Evolutionary conservation across 2,113 vertebrate species (phyloP).

Genomic region (Guaruba guarouba): DNA sequence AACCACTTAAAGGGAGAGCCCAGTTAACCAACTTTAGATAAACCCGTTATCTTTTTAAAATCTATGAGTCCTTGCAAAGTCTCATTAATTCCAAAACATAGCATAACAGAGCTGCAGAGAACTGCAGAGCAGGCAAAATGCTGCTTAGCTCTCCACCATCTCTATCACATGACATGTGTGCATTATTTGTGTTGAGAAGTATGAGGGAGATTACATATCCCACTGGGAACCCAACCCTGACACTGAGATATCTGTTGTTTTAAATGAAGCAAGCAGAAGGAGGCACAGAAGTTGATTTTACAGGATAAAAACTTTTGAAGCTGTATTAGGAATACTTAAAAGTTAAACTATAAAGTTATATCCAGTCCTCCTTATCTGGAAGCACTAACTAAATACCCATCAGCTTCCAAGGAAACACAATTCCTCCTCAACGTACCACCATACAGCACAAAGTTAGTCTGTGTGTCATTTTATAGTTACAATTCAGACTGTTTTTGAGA

Average conservation of each 20-base stretch:
- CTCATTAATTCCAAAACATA: not conserved
- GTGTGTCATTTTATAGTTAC: not conserved
- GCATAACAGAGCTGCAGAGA: not conserved
- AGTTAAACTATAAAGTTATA: not conserved
- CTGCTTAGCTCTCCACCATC: not conserved
- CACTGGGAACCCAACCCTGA: not conserved
- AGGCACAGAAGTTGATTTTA: not conserved
- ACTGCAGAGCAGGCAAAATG: not conserved
- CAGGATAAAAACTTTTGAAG: not conserved
- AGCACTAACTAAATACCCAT: not conserved
- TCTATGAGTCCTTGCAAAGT: not conserved
- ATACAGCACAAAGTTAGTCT: not conserved
- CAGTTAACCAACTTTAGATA: not conserved
- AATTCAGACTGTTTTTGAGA: not conserved
- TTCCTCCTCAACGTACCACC: not conserved
- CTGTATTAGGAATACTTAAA: not conserved
- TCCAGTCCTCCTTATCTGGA: not conserved
- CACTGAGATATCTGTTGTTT: not conserved
- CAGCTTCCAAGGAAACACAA: not conserved
- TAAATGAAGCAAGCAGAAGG: not conserved
- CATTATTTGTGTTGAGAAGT: not conserved
- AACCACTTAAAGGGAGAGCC: not conserved
- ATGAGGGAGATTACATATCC: fast-evolving
- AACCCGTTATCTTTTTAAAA: not conserved
- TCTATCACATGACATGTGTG: fast-evolving